Percentiles rank a stretch among this genome's conserved stretches.
These are phyloP conservation scores for Agrenia bidenticulata DNA, from an alignment of 2,888 invertebrate species.

Conservation along the genomic window DNA sequence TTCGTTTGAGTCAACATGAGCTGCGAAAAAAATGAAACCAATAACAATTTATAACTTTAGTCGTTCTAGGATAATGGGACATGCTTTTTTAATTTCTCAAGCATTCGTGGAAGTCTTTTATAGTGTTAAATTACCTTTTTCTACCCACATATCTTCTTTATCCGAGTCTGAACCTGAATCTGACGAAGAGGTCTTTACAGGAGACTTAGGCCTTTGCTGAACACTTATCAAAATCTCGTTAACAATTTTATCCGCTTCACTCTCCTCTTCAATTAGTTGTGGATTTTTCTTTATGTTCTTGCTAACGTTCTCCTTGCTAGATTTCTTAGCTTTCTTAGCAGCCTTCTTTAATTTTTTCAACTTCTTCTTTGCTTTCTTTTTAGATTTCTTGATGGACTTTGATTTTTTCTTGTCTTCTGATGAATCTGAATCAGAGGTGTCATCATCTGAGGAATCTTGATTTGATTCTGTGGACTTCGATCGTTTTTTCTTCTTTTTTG, in stretches of 20 bases:
- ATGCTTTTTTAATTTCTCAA: neutral
- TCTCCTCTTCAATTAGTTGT: conserved; percentile 23
- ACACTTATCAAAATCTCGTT: conserved; percentile 37
- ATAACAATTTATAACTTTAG: neutral
- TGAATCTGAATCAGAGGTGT: conserved; percentile 19
- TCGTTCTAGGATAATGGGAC: too few species aligned
- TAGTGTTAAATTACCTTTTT: too few species aligned
- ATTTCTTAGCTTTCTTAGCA: conserved; percentile 14
- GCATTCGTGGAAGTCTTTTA: neutral
- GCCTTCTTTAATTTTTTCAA: conserved; percentile 27
- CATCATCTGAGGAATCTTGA: conserved; percentile 22
- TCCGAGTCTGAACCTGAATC: conserved; percentile 24
- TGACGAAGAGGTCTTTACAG: conserved; percentile 13
- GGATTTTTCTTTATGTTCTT: conserved; percentile 15
- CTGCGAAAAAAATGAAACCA: neutral
- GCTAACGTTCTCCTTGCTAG: conserved; percentile 25
- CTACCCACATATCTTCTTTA: conserved; percentile 48
- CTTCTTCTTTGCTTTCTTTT: conserved; percentile 37
- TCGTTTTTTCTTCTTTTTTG: conserved; percentile 34
- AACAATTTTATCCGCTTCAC: conserved; percentile 39
- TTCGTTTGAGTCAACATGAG: conserved; percentile 21
- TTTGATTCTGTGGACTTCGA: conserved; percentile 23
- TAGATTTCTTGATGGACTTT: conserved; percentile 37
- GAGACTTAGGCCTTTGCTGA: neutral
- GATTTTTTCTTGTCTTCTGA: conserved; percentile 22